A percentile compares a stretch with the other conserved stretches of the same genome.
These are phyloP conservation scores for Amiota mariae DNA, from an alignment of 2,888 invertebrate species.

Conservation along the genomic window DNA sequence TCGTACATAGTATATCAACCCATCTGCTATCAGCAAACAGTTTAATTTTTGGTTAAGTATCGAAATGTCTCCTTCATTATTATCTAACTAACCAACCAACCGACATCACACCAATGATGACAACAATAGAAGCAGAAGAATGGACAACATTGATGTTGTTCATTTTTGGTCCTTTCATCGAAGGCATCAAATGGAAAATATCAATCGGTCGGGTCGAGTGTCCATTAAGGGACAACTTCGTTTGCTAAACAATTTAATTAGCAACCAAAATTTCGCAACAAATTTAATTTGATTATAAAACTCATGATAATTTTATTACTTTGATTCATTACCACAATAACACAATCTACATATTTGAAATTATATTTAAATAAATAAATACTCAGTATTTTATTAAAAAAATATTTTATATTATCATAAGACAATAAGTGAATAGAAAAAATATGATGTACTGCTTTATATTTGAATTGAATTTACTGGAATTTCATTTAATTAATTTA, in stretches of 20 bases:
- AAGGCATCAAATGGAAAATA: too few species aligned
- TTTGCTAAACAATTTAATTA: slow-evolving; percentile 52
- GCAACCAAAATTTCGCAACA: slow-evolving; percentile 47
- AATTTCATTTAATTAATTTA: too few species aligned
- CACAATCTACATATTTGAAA: too few species aligned
- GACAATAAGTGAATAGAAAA: too few species aligned
- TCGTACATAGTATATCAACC: background rate
- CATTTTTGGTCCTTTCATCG: too few species aligned
- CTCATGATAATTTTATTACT: background rate
- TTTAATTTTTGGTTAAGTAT: background rate
- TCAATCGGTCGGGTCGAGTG: slow-evolving; percentile 3
- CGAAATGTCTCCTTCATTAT: background rate
- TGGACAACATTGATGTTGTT: too few species aligned
- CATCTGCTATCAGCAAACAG: background rate
- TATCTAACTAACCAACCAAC: background rate
- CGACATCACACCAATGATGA: background rate
- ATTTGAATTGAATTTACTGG: too few species aligned
- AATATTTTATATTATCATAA: too few species aligned
- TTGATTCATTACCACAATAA: too few species aligned
- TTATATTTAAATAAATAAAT: too few species aligned
- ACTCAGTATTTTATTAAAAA: too few species aligned
- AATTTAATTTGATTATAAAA: slow-evolving; percentile 50
- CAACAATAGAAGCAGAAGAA: background rate
- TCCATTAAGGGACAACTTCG: slow-evolving; percentile 1
- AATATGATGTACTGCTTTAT: too few species aligned